A percentile compares a stretch with the other conserved stretches of the same genome.
Conservation (phyloP, 2,797 vertebrate genomes). For the Botia kubotai region DNA sequence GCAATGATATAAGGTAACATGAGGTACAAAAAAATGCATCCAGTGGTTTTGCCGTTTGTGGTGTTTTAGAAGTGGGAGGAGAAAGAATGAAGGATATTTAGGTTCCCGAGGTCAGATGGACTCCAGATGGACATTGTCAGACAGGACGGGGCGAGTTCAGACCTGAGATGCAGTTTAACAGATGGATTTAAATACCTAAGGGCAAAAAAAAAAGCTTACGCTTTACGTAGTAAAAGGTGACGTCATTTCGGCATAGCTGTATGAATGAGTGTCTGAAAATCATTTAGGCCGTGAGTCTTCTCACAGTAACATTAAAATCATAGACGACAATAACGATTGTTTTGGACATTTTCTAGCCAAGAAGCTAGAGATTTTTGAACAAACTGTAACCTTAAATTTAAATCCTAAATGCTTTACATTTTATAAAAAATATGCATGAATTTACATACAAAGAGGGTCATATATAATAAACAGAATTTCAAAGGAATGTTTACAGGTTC, state of each 20-base stretch:
- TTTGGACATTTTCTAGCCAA: too few relatives aligned
- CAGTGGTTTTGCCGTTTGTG: slow-evolving; percentile 18
- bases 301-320: neutral
- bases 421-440: too few relatives aligned
- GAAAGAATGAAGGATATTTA: slow-evolving; percentile 39
- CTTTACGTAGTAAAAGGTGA: slow-evolving; percentile 4
- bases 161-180: slow-evolving; percentile 25
- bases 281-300: neutral
- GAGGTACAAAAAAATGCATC: slow-evolving; percentile 39
- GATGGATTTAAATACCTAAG: slow-evolving; percentile 5
- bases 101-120: slow-evolving; percentile 41
- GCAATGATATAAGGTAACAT: slow-evolving; percentile 37
- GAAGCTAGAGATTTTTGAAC: too few relatives aligned
- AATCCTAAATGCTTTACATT: too few relatives aligned
- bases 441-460: too few relatives aligned
- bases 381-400: too few relatives aligned
- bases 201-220: neutral
- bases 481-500: too few relatives aligned
- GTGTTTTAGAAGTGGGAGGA: slow-evolving; percentile 24
- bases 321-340: too few relatives aligned
- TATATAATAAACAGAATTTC: too few relatives aligned
- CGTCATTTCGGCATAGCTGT: neutral
- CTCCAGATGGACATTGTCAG: slow-evolving; percentile 51
- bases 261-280: neutral
- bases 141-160: neutral